Conservation (phyloP, 2,888 invertebrate species). For the Xylota sylvarum region DNA sequence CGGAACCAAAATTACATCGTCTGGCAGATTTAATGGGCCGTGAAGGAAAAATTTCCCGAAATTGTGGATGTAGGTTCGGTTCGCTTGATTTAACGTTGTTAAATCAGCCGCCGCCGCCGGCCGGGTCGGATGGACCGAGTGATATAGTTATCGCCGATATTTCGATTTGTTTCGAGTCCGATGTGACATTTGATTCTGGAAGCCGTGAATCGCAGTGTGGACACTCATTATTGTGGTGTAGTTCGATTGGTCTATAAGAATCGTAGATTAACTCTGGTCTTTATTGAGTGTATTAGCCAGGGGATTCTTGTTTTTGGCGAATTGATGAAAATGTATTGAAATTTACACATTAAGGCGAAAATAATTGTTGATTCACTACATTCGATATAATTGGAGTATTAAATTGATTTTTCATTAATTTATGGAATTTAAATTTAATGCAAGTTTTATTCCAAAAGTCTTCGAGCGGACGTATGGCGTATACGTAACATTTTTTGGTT, state of each 20-base stretch:
- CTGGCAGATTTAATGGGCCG: conserved; percentile 62
- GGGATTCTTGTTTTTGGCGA: neutral
- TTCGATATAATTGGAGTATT: neutral
- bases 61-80: conserved; percentile 58
- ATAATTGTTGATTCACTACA: neutral
- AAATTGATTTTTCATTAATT: neutral
- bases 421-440: neutral
- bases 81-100: conserved; percentile 61
- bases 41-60: conserved; percentile 50
- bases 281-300: conserved; percentile 8
- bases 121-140: neutral
- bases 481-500: neutral
- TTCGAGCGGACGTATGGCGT: neutral
- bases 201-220: conserved; percentile 41
- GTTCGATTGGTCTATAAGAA: neutral
- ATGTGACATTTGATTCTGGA: conserved; percentile 54
- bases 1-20: conserved; percentile 63
- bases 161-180: conserved; percentile 57
- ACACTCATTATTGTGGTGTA: conserved; percentile 40
- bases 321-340: neutral
- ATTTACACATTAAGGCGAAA: neutral
- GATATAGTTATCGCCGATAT: conserved; percentile 63
- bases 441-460: neutral
- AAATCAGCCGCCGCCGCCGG: conserved; percentile 50
- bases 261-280: conserved; percentile 1